phyloP scores from a whole-genome alignment of 1,140 invertebrate species.

The Sitodiplosis mosellana region DNA sequence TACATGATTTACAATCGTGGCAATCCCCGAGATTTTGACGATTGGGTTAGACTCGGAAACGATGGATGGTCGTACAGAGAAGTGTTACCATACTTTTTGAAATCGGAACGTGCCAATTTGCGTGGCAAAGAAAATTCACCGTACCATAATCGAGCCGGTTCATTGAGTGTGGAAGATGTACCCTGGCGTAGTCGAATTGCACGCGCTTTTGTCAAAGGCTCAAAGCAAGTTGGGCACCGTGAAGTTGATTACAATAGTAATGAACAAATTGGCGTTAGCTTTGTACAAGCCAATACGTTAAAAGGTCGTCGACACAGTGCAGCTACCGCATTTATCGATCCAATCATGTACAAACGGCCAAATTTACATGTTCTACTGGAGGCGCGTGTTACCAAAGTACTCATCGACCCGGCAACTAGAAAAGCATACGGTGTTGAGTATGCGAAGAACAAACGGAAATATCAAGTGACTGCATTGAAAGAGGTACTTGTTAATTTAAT shows the following conservation, averaged over 20 bases:
- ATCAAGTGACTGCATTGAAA: conserved; percentile 34
- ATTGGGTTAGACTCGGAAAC: conserved; percentile 49
- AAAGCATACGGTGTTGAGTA: conserved; percentile 44
- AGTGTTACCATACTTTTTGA: conserved; percentile 45
- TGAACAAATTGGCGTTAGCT: conserved; percentile 37
- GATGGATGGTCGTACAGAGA: conserved; percentile 54
- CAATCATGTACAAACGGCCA: conserved; percentile 29
- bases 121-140: conserved; percentile 26
- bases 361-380: conserved; percentile 44
- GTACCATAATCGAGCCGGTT: conserved; percentile 35
- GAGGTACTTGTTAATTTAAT: conserved; percentile 25
- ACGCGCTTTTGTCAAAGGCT: conserved; percentile 41
- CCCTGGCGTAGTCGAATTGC: conserved; percentile 32
- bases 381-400: conserved; percentile 38
- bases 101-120: conserved; percentile 36
- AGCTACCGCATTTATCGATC: conserved; percentile 37
- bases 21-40: conserved; percentile 52
- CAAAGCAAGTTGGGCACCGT: conserved; percentile 33
- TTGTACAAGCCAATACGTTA: conserved; percentile 42
- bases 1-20: conserved; percentile 82
- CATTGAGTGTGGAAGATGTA: conserved; percentile 32
- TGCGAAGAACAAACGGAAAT: conserved; percentile 24
- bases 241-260: conserved; percentile 39
- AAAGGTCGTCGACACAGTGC: conserved; percentile 29
- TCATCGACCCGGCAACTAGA: conserved; percentile 35